Base-by-base conservation (phyloP, 2,888 invertebrate species). In the Panzeria rudis region DNA sequence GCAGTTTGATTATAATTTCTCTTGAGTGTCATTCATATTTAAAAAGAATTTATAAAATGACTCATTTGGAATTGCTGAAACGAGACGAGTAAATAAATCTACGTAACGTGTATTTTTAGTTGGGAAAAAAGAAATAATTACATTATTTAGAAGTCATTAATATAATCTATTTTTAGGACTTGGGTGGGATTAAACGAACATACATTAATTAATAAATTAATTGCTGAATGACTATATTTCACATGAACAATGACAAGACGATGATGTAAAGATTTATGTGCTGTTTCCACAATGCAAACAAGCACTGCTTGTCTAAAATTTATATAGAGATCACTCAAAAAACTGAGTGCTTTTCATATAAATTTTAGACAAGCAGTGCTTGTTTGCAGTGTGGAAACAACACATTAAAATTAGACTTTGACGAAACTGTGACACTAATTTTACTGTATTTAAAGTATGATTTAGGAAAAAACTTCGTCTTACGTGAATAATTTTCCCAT, bases 1-100 rank as follows among this genome's bases (percentile, higher is more conserved):
- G 32, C 17, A 32, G 52, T 54, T n/a, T 54, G 17, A 15, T 17
- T 32, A 44, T 32, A 72, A 71, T 52, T 29, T 41, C 25, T 59
- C 20, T 47, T 29, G 29, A 29, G 20, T 32, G 13, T 72, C 59
- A 61, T 72, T 47, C 0, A 6, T 0, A 44, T 61, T 44, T 59
- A 59, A 13, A 17, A 8, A 20, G 44, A 59, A 59, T 44, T n/a
- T n/a, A 6, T 17, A 4, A 59, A 52, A 17, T 75, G 62, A 52
- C 0, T 75, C 75, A 75, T 9, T n/a, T 17, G 4, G 56, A 56
- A 56, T 44, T 44, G 11, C 11, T 35, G 9, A 59, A 35, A n/a
- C 4, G 13, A 52, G 50, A 23, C 20, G 50, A 52, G 17, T 50
- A 50, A 50, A 6, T 50, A 50, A 50, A 6, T 1, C 35, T 9